These are phyloP conservation scores for Epinephelus awoara DNA, from an alignment of 2,797 vertebrate species.

Conservation along the genomic window DNA sequence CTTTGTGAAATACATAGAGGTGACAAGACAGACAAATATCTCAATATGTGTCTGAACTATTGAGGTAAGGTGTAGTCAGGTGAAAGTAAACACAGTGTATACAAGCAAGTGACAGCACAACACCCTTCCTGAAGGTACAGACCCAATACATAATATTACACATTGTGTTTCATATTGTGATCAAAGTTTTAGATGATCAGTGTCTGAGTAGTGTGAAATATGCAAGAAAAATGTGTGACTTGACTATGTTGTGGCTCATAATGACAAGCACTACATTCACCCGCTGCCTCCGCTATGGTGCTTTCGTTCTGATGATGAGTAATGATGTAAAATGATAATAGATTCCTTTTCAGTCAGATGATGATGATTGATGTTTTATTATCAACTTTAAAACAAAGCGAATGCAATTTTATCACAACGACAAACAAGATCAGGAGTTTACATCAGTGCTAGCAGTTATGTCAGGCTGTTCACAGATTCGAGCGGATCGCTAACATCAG, in stretches of 20 bases:
- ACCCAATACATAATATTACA: conserved; percentile 9
- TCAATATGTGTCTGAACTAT: neutral
- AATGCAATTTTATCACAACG: too few species aligned
- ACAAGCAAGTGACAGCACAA: neutral
- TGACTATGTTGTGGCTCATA: conserved; percentile 1
- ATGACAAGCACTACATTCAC: neutral
- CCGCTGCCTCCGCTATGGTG: neutral
- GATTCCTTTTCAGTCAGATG: conserved; percentile 5
- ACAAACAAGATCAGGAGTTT: neutral
- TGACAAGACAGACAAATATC: neutral
- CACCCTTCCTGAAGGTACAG: neutral
- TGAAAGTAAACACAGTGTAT: neutral
- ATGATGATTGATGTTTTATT: neutral
- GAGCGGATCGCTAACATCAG: neutral
- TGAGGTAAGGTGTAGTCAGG: neutral
- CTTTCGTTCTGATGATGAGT: conserved; percentile 10
- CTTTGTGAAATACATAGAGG: neutral
- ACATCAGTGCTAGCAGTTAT: neutral
- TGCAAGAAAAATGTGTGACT: conserved; percentile 3
- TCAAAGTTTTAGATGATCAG: conserved; percentile 20
- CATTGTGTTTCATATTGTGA: neutral
- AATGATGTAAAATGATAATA: conserved; percentile 22
- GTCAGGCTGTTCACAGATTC: neutral
- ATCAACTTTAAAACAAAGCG: neutral
- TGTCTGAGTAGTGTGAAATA: conserved; percentile 10